These are phyloP conservation scores for Geotrupes spiniger DNA, from an alignment of 2,888 invertebrate species.

Conservation along the genomic window DNA sequence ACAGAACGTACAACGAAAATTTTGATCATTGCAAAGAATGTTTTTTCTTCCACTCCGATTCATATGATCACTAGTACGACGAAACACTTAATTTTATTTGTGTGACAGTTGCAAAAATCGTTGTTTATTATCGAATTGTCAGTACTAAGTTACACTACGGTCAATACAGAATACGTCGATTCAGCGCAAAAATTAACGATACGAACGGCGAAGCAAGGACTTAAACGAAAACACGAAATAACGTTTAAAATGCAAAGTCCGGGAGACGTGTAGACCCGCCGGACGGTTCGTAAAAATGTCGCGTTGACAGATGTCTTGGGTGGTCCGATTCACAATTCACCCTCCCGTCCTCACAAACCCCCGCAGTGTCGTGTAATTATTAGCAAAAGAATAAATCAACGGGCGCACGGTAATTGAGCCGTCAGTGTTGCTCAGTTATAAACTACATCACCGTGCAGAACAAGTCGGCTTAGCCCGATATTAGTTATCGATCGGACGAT, in stretches of 20 bases:
- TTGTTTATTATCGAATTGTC: conserved; percentile 13
- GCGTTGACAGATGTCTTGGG: conserved; percentile 23
- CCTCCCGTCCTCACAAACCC: conserved; percentile 13
- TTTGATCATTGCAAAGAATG: no score
- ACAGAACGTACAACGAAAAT: no score
- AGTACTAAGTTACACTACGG: conserved; percentile 2
- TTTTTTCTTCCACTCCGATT: no score
- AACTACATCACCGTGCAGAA: conserved; percentile 11
- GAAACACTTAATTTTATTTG: no score
- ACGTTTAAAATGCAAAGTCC: not conserved
- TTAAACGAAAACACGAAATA: no score
- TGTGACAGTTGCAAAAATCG: no score
- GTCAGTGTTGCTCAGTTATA: conserved; percentile 9
- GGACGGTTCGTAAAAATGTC: conserved; percentile 17
- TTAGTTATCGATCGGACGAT: conserved; percentile 12
- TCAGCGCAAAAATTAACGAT: not conserved
- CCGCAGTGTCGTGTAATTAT: conserved; percentile 7
- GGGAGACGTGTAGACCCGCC: not conserved
- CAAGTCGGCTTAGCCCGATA: conserved; percentile 5
- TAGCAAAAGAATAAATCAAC: conserved; percentile 11
- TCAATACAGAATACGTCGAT: conserved; percentile 1
- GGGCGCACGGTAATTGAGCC: conserved; percentile 7
- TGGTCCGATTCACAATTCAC: conserved; percentile 19
- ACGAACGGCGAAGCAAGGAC: no score
- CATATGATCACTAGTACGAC: no score